A percentile compares a stretch with the other conserved stretches of the same genome.
Evolutionary conservation across 1,140 invertebrate genomes (phyloP).

Genomic region (Seison nebaliae): DNA sequence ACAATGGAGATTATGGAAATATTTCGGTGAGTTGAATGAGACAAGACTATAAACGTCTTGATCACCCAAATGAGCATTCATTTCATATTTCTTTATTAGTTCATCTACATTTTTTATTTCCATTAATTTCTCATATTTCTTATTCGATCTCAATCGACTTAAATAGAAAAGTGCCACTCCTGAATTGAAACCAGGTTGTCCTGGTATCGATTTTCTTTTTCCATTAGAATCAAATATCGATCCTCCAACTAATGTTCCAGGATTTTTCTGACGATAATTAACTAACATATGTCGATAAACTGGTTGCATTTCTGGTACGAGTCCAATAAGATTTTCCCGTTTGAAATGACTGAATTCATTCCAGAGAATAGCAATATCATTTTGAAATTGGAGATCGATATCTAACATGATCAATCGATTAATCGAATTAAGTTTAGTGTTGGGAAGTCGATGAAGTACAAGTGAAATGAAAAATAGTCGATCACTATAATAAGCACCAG

Average conservation of each 20-base stretch:
- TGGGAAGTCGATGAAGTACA: constrained; percentile 41
- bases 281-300: constrained; percentile 51
- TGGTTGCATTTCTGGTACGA: constrained; percentile 47
- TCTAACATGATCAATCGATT: constrained; percentile 45
- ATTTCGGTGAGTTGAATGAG: constrained; percentile 40
- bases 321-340: constrained; percentile 39
- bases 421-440: constrained; percentile 28
- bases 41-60: constrained; percentile 59
- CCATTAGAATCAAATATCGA: constrained; percentile 30
- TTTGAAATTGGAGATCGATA: constrained; percentile 46
- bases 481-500: constrained; percentile 52
- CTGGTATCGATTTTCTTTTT: too few species aligned
- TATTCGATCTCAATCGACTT: constrained; percentile 37
- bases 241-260: constrained; percentile 35
- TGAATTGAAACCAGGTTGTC: constrained; percentile 51
- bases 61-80: constrained; percentile 51
- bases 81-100: constrained; percentile 40
- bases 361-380: constrained; percentile 41
- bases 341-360: constrained; percentile 40
- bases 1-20: constrained; percentile 49
- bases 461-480: constrained; percentile 51
- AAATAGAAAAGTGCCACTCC: constrained; percentile 48
- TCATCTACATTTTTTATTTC: constrained; percentile 33
- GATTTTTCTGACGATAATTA: constrained; percentile 37
- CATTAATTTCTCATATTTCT: constrained; percentile 34